Evolutionary conservation across 2,888 invertebrate genomes (phyloP).

Genomic region (Griposia aprilina): DNA sequence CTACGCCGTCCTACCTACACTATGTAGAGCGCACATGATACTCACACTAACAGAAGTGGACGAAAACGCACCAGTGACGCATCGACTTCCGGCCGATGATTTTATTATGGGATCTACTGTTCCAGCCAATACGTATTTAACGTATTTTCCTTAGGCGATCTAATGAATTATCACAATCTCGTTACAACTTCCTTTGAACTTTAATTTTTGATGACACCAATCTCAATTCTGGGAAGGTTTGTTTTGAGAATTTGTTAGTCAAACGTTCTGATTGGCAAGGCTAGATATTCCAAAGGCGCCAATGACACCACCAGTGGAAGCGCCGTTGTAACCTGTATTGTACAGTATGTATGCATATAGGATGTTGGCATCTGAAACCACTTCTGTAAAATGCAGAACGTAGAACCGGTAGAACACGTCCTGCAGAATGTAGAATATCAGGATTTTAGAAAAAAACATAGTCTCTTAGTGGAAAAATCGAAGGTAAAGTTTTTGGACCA

Average conservation of each 20-base stretch:
- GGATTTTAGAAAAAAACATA: conserved; percentile 22
- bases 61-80: conserved; percentile 89
- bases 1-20: conserved; percentile 73
- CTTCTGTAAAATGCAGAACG: conserved; percentile 33
- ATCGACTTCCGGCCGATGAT: conserved; percentile 89
- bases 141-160: conserved; percentile 64
- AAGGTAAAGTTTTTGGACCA: background rate
- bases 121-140: conserved; percentile 73
- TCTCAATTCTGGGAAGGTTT: conserved; percentile 47
- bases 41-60: conserved; percentile 85
- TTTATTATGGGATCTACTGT: conserved; percentile 88
- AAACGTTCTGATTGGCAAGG: conserved; percentile 46
- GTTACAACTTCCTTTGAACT: conserved; percentile 64
- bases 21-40: conserved; percentile 72
- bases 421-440: conserved; percentile 36
- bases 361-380: conserved; percentile 20
- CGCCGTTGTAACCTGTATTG: conserved; percentile 1
- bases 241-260: conserved; percentile 49
- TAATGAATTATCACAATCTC: conserved; percentile 62
- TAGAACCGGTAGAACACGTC: conserved; percentile 21
- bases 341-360: background rate
- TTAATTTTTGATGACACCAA: conserved; percentile 57
- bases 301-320: conserved; percentile 10
- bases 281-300: conserved; percentile 38
- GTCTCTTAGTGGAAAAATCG: background rate